Evolutionary conservation across 2,888 invertebrate genomes (phyloP).

Genomic region (Spodoptera exigua): DNA sequence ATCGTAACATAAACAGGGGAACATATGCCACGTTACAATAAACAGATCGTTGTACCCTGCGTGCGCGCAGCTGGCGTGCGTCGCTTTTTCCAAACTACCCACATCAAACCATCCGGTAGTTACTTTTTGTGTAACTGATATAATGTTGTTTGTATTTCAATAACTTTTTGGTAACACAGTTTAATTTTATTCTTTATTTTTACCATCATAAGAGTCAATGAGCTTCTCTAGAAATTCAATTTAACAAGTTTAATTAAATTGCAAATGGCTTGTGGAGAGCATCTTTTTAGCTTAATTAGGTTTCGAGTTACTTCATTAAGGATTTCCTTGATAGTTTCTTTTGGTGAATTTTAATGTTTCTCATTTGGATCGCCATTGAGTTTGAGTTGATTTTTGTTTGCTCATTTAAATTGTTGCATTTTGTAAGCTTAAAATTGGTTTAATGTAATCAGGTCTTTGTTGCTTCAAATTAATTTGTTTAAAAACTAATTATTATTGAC

Average conservation of each 20-base stretch:
- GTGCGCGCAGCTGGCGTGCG: constrained; percentile 65
- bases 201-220: constrained; percentile 20
- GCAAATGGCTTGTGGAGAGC: constrained; percentile 10
- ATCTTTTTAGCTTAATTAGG: constrained; percentile 29
- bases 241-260: constrained; percentile 21
- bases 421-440: no score
- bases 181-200: constrained; percentile 19
- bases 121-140: constrained; percentile 53
- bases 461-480: no score
- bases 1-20: constrained; percentile 48
- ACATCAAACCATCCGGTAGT: constrained; percentile 42
- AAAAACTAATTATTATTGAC: no score
- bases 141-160: constrained; percentile 18
- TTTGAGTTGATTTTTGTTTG: no score
- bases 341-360: constrained; percentile 3
- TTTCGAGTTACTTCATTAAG: constrained; percentile 25
- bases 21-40: constrained; percentile 69
- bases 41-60: constrained; percentile 72
- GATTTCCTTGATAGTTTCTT: constrained; percentile 18
- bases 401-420: no score
- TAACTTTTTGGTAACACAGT: constrained; percentile 10
- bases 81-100: constrained; percentile 40
- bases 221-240: constrained; percentile 32
- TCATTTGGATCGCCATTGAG: constrained; percentile 4
- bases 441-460: no score